Evolutionary conservation across 2,797 vertebrate genomes (phyloP).

Genomic region (Nannoperca australis): DNA sequence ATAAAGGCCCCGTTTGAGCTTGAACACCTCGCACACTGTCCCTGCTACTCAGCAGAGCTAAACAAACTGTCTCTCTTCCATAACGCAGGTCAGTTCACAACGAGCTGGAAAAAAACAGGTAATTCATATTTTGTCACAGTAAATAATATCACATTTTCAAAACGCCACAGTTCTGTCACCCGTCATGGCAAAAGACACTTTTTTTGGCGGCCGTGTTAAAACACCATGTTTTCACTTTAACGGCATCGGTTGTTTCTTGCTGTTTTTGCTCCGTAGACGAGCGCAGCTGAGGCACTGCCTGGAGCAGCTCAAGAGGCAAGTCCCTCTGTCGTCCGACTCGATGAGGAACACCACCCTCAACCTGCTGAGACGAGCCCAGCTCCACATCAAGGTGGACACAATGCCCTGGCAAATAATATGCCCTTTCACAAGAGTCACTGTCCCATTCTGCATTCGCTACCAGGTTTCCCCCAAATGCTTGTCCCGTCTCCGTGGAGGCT

Average conservation of each 20-base stretch:
- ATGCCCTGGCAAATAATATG: neutral
- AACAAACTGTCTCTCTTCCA: conserved; percentile 33
- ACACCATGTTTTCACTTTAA: neutral
- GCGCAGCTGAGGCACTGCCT: conserved; percentile 92
- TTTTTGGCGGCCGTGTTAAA: neutral
- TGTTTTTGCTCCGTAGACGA: conserved; percentile 83
- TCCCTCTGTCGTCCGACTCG: conserved; percentile 88
- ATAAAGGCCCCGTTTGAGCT: conserved; percentile 8
- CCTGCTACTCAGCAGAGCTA: neutral
- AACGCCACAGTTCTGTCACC: neutral
- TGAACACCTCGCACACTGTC: neutral
- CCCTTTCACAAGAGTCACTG: too few species aligned
- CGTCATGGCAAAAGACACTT: neutral
- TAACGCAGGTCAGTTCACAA: conserved; percentile 92
- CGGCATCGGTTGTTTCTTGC: neutral
- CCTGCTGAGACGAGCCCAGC: conserved; percentile 90
- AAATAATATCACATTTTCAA: neutral
- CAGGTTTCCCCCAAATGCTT: neutral
- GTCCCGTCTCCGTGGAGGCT: neutral
- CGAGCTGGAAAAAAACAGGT: conserved; percentile 98
- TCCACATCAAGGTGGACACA: conserved; percentile 92
- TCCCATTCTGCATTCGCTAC: neutral
- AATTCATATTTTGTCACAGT: conserved; percentile 36
- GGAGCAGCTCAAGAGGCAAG: conserved; percentile 94
- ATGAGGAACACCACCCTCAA: conserved; percentile 92